These are phyloP conservation scores for Nemopilema nomurai DNA, from an alignment of 30 jellyfish, hydroid and myxozoan genomes.

Conservation along the genomic window DNA sequence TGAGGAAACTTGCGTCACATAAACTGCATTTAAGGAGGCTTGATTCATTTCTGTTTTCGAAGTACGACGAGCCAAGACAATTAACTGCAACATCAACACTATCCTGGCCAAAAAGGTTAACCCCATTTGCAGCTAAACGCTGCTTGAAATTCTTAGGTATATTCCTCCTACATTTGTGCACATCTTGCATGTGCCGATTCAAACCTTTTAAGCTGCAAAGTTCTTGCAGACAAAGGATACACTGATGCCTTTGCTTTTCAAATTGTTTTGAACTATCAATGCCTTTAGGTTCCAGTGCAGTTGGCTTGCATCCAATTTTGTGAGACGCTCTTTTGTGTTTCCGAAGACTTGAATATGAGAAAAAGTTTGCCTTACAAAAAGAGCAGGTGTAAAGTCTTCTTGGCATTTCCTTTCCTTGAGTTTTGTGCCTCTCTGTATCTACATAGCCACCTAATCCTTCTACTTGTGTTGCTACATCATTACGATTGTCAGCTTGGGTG, in stretches of 20 bases:
- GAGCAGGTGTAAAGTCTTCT: slow-evolving; percentile 8
- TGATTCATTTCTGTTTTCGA: not conserved
- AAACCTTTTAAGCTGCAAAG: not conserved
- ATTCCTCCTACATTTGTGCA: slow-evolving; percentile 4
- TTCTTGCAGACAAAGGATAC: slow-evolving; percentile 9
- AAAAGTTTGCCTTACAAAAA: slow-evolving; percentile 11
- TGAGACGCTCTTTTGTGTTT: slow-evolving; percentile 16
- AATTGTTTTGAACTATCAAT: not conserved
- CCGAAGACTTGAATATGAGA: slow-evolving; percentile 8
- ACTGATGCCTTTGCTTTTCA: not conserved
- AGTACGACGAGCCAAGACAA: not conserved
- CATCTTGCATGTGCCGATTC: slow-evolving; percentile 24
- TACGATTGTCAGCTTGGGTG: too few species aligned
- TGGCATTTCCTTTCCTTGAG: not conserved
- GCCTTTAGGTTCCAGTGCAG: not conserved
- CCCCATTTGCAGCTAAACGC: not conserved
- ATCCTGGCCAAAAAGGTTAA: not conserved
- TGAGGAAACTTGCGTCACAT: slow-evolving; percentile 19
- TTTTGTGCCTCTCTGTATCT: not conserved
- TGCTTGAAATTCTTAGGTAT: not conserved
- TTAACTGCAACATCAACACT: slow-evolving; percentile 21
- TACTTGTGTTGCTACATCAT: too few species aligned
- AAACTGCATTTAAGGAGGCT: slow-evolving; percentile 29
- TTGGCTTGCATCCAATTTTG: not conserved
- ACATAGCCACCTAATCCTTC: not conserved